Percentiles rank a stretch among this genome's conserved stretches.
Evolutionary conservation across 2,888 invertebrate species (phyloP).

Genomic region (Chorisops tibialis): DNA sequence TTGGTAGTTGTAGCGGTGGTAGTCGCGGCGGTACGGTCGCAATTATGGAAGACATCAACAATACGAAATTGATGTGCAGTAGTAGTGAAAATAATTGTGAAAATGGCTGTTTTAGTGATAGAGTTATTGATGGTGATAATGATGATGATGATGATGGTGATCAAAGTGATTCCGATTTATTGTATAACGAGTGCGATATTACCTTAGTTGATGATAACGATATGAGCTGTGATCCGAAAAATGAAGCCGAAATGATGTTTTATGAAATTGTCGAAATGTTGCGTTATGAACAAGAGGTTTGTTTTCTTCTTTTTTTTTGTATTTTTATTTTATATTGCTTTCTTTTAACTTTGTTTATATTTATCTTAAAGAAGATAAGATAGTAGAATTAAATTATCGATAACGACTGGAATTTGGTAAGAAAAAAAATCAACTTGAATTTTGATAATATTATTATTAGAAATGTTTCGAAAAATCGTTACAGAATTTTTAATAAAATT

Average conservation of each 20-base stretch:
- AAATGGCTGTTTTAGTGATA: conserved; percentile 17
- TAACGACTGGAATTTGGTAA: too few relatives aligned
- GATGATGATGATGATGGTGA: conserved; percentile 38
- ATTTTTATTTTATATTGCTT: conserved; percentile 2
- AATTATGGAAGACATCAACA: conserved; percentile 38
- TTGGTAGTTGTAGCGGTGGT: conserved; percentile 23
- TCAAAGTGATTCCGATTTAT: conserved; percentile 43
- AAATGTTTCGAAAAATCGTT: too few relatives aligned
- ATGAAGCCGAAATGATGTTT: conserved; percentile 53
- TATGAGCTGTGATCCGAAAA: conserved; percentile 50
- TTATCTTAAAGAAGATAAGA: background rate
- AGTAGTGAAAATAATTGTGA: conserved; percentile 19
- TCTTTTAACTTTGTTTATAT: background rate
- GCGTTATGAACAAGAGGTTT: conserved; percentile 52
- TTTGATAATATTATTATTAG: too few relatives aligned
- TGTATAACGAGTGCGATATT: conserved; percentile 45
- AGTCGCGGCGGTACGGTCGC: conserved; percentile 36
- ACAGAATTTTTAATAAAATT: too few relatives aligned
- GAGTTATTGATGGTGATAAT: conserved; percentile 36
- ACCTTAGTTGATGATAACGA: conserved; percentile 51
- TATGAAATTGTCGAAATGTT: conserved; percentile 51
- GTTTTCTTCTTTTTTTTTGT: conserved; percentile 31
- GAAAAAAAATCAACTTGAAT: too few relatives aligned
- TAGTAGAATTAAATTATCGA: background rate
- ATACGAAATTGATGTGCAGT: conserved; percentile 14